These are phyloP conservation scores for Nothocercus julius DNA, from an alignment of 2,113 vertebrate species.

Conservation along the genomic window DNA sequence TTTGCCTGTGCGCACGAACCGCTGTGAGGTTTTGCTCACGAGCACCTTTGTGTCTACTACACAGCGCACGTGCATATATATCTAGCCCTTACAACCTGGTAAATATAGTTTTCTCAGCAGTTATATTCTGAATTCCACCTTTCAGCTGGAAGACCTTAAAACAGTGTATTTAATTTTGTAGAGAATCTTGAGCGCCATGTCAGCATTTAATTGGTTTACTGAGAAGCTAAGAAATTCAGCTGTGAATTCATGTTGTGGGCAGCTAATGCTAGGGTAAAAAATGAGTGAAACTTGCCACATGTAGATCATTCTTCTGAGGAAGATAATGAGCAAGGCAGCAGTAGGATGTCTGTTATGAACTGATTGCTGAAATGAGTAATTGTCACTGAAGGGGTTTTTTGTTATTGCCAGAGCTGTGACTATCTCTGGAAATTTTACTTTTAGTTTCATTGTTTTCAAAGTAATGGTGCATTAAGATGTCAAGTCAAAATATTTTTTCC, in stretches of 20 bases:
- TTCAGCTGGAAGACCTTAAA: neutral
- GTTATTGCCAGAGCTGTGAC: conserved; percentile 44
- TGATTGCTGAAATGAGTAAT: conserved; percentile 65
- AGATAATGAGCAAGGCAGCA: conserved; percentile 38
- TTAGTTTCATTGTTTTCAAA: conserved; percentile 73
- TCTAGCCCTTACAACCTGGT: neutral
- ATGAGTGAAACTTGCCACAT: conserved; percentile 7
- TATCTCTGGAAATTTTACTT: conserved; percentile 73
- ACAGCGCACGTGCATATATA: accelerated
- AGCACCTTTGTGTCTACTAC: neutral
- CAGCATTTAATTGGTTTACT: conserved; percentile 12
- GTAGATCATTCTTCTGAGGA: conserved; percentile 10
- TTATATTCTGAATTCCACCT: neutral
- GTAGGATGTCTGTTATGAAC: conserved; percentile 35
- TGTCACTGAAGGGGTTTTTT: conserved; percentile 49
- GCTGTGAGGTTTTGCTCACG: neutral
- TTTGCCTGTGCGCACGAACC: neutral
- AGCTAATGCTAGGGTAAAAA: conserved; percentile 25
- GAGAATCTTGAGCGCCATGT: neutral
- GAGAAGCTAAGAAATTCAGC: conserved; percentile 1
- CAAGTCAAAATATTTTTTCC: conserved; percentile 71
- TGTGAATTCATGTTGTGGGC: conserved; percentile 27
- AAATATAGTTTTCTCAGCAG: neutral
- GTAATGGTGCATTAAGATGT: conserved; percentile 73
- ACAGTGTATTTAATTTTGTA: neutral